Percentiles rank a stretch among this genome's conserved stretches.
phyloP scores from a whole-genome alignment of 1,140 invertebrate species.

The Octopus bimaculoides region DNA sequence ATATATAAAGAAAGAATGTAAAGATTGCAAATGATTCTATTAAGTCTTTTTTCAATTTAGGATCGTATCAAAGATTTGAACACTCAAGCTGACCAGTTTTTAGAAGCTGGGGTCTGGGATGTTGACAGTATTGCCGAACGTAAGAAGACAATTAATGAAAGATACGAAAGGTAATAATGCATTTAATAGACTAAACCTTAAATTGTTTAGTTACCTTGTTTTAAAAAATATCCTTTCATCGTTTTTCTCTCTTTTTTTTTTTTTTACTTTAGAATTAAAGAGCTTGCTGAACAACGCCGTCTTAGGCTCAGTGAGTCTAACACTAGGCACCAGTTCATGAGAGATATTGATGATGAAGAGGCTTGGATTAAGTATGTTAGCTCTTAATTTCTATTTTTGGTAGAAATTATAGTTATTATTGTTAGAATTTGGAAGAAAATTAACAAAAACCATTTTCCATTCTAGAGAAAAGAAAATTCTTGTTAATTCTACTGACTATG shows the following conservation, averaged over 20 bases:
- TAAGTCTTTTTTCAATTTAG: constrained; percentile 50
- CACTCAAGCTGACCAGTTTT: constrained; percentile 55
- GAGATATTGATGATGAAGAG: constrained; percentile 99
- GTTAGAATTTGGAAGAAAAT: background rate
- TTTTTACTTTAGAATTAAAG: constrained; percentile 65
- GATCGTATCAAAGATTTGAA: constrained; percentile 85
- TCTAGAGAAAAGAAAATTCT: constrained; percentile 92
- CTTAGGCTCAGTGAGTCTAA: constrained; percentile 90
- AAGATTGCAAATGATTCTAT: background rate
- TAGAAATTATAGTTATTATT: background rate
- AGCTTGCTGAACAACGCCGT: constrained; percentile 85
- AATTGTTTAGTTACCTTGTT: background rate
- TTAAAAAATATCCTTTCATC: background rate
- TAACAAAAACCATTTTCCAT: background rate
- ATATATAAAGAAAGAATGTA: too few relatives aligned
- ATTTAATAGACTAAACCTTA: too few relatives aligned
- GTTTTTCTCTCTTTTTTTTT: background rate
- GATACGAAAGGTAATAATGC: constrained; percentile 53
- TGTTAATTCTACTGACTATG: constrained; percentile 97
- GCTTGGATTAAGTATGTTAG: constrained; percentile 92
- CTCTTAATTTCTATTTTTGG: background rate
- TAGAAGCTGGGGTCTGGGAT: constrained; percentile 55
- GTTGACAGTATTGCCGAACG: constrained; percentile 52
- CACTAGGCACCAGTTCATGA: constrained; percentile 98
- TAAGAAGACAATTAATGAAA: constrained; percentile 55